Conservation (phyloP, 2,113 vertebrate species). For the Pavo muticus region DNA sequence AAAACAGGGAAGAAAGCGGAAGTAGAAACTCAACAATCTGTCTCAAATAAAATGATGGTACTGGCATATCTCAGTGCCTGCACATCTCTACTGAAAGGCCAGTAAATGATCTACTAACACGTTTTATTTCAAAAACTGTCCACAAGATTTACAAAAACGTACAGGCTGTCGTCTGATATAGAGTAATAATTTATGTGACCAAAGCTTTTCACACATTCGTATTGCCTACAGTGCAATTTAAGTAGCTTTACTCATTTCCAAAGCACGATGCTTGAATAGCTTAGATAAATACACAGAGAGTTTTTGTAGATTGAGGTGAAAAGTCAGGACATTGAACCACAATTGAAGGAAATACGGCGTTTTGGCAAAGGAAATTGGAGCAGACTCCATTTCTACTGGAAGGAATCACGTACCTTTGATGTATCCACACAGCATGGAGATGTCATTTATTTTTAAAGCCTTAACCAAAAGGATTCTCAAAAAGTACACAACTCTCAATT, state of each 20-base stretch:
- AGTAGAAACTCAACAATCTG: background rate
- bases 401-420: conserved; percentile 56
- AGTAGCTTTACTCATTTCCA: background rate
- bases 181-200: background rate
- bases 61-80: background rate
- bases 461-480: conserved; percentile 26
- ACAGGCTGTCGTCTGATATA: background rate
- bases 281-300: background rate
- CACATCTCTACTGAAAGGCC: background rate
- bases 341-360: conserved; percentile 67
- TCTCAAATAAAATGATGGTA: background rate
- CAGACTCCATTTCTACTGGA: conserved; percentile 29
- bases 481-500: conserved; percentile 11
- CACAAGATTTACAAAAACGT: background rate
- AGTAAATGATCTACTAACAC: background rate
- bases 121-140: background rate
- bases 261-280: background rate
- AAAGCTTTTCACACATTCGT: background rate
- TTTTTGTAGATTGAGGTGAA: conserved; percentile 41
- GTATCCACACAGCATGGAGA: background rate
- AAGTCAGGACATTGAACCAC: conserved; percentile 57
- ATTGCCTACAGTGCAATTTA: background rate
- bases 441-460: conserved; percentile 48
- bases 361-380: conserved; percentile 63
- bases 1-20: background rate